Evolutionary conservation across 2,888 invertebrate species (phyloP).

Genomic region (Andricus quercusramuli): DNA sequence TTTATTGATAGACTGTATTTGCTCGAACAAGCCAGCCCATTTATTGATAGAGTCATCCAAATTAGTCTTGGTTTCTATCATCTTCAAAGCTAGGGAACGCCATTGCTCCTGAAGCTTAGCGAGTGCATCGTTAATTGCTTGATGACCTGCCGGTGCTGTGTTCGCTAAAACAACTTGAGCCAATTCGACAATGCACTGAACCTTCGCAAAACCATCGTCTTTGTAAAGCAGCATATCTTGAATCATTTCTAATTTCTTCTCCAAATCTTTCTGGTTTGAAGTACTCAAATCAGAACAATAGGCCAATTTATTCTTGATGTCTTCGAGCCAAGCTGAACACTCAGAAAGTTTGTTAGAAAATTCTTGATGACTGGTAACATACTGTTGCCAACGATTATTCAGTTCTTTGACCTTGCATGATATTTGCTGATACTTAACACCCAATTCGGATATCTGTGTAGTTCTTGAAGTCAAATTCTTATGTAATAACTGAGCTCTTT

Average conservation of each 20-base stretch:
- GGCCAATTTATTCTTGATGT: slow-evolving; percentile 89
- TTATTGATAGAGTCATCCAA: slow-evolving; percentile 94
- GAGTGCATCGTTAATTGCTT: slow-evolving; percentile 90
- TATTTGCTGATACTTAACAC: slow-evolving; percentile 94
- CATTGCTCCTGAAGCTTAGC: slow-evolving; percentile 93
- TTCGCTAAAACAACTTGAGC: slow-evolving; percentile 95
- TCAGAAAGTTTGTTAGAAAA: slow-evolving; percentile 90
- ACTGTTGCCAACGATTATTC: slow-evolving; percentile 94
- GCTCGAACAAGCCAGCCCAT: slow-evolving; percentile 94
- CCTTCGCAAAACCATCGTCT: slow-evolving; percentile 94
- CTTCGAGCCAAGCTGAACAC: slow-evolving; percentile 91
- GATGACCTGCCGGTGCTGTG: slow-evolving; percentile 93
- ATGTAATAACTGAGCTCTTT: slow-evolving; percentile 91
- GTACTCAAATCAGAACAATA: slow-evolving; percentile 92
- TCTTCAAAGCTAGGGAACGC: slow-evolving; percentile 91
- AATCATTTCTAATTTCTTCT: slow-evolving; percentile 90
- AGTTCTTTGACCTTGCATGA: slow-evolving; percentile 95
- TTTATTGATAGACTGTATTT: slow-evolving; percentile 91
- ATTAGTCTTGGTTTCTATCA: slow-evolving; percentile 93
- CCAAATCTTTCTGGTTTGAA: slow-evolving; percentile 91
- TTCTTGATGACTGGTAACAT: slow-evolving; percentile 92
- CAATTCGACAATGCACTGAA: slow-evolving; percentile 91
- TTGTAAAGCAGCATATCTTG: slow-evolving; percentile 94
- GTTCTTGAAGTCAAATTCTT: slow-evolving; percentile 87
- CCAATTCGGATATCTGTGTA: slow-evolving; percentile 93